A percentile compares a stretch with the other conserved stretches of the same genome.
These are phyloP conservation scores for Heterodera schachtii DNA, from an alignment of 1,140 invertebrate genomes.

Conservation along the genomic window DNA sequence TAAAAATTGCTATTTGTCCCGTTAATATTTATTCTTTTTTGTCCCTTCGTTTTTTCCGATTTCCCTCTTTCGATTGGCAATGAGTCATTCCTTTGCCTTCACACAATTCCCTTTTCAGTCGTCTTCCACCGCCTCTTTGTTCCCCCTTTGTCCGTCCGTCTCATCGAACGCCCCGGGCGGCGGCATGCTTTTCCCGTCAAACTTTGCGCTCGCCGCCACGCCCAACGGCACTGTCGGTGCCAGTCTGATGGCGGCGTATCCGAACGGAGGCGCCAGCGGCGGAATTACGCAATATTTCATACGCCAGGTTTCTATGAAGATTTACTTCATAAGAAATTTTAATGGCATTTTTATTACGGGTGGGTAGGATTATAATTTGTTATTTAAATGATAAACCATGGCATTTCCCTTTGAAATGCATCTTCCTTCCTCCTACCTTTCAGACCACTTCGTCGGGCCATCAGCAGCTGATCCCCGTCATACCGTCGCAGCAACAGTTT, in stretches of 20 bases:
- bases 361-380: neutral
- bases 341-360: too few species aligned
- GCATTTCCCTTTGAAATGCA: too few species aligned
- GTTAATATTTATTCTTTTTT: too few species aligned
- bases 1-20: too few species aligned
- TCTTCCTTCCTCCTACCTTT: neutral
- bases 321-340: neutral
- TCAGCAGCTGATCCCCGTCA: slow-evolving; percentile 13
- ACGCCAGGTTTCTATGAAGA: slow-evolving; percentile 11
- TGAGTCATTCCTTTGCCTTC: too few species aligned
- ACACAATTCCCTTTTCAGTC: neutral
- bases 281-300: slow-evolving; percentile 23
- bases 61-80: too few species aligned
- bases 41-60: too few species aligned
- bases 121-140: slow-evolving; percentile 3
- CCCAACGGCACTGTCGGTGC: neutral
- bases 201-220: neutral
- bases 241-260: neutral
- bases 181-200: neutral
- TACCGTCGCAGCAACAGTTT: neutral
- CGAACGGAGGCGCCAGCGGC: neutral
- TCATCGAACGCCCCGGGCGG: neutral
- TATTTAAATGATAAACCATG: neutral
- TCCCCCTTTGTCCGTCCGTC: neutral
- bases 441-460: neutral